Base-by-base conservation (phyloP, 2,797 vertebrate species). In the Pseudotriccus pelzelni region DNA sequence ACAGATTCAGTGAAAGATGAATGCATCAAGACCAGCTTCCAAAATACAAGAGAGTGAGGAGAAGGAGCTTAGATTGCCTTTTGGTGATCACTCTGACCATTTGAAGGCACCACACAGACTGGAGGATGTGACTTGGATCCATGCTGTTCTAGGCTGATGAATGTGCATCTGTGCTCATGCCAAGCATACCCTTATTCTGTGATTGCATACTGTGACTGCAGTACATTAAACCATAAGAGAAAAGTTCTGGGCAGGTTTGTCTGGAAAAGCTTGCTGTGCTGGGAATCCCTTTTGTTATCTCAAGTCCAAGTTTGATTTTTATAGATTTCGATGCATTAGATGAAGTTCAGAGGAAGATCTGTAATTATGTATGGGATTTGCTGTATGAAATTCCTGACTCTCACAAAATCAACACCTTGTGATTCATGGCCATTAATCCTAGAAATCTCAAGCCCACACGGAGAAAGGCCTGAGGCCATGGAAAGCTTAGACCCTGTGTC, bases 281-380 rank as follows among this genome's bases (percentile, higher is more conserved):
- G 58, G 69, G 49, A 84, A 88, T 86, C 30, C 37, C 28, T 80
- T 87, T 77, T 75, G 60, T 70, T 83, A 72, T 68, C 58, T 88
- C 30, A 75, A 80, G 60, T 56, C 87, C 41, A 86, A 50, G 23
- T 76, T 75, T 90, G 62, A 58, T 69, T 95, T 89, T 95, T 86
- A 44, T 47, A 81, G 58, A 75, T 86, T 34, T n/a, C 72, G 34
- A 72, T 72, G 49, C 46, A 19, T 75, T 77, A 77, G 44, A 10
- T 73, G 34, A 87, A 74, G 28, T 89, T 87, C 64, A 63, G 72
- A 63, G 56, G 32, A 85, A 87, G 47, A 67, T 63, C 52, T 84
- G 47, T 85, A 87, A 63, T 77, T 89, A 62, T 30, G 8, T 46
- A 15, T 39, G 64, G 12, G 19, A 25, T 93, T 85, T 83, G 44